A percentile compares a stretch with the other conserved stretches of the same genome.
Evolutionary conservation across 1,140 invertebrate species (phyloP).

Genomic region (Bicyclus anynana): DNA sequence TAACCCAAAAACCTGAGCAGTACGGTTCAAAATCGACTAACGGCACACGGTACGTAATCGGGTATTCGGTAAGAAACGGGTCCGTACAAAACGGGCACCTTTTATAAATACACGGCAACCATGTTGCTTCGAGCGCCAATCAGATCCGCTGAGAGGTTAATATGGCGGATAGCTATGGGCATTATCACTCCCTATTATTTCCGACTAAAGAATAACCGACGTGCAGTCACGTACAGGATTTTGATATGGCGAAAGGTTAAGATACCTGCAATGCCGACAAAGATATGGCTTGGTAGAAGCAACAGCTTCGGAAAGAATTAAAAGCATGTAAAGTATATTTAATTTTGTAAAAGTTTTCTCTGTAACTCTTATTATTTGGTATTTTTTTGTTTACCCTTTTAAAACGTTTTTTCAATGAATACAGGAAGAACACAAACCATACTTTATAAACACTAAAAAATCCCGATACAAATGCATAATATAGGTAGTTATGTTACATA

Average conservation of each 20-base stretch:
- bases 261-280: slow-evolving; percentile 9
- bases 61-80: slow-evolving; percentile 33
- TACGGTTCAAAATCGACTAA: slow-evolving; percentile 21
- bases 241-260: slow-evolving; percentile 24
- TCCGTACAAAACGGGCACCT: slow-evolving; percentile 38
- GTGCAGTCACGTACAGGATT: slow-evolving; percentile 16
- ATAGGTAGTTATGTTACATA: no score
- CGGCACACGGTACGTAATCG: slow-evolving; percentile 15
- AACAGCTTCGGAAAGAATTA: not conserved
- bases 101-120: slow-evolving; percentile 64
- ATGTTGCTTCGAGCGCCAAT: slow-evolving; percentile 62
- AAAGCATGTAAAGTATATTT: no score
- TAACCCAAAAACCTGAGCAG: not conserved
- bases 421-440: no score
- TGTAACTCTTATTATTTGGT: no score
- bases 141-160: slow-evolving; percentile 39
- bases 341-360: no score
- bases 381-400: no score
- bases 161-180: slow-evolving; percentile 59
- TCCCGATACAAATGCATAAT: no score
- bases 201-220: slow-evolving; percentile 35
- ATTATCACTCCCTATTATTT: slow-evolving; percentile 61
- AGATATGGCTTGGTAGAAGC: not conserved
- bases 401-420: no score
- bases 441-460: no score